Percentiles rank a stretch among this genome's conserved stretches.
phyloP scores from a whole-genome alignment of 2,888 invertebrate species.

The Arrhopalites spinosus region DNA sequence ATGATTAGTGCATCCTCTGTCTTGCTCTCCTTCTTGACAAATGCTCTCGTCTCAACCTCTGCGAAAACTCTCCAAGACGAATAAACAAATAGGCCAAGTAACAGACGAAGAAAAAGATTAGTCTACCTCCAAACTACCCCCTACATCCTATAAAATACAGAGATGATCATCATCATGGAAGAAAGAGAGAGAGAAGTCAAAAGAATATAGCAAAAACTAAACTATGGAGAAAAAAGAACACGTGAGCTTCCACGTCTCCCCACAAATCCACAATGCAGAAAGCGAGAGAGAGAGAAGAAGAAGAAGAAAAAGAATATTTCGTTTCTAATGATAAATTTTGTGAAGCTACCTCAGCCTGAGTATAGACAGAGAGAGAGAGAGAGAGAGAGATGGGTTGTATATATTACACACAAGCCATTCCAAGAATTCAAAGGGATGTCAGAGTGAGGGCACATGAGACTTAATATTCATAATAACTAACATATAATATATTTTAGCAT shows the following conservation, averaged over 20 bases:
- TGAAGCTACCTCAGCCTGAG: too few species aligned
- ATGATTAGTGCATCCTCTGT: conserved; percentile 42
- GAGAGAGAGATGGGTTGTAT: neutral
- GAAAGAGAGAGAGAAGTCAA: neutral
- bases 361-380: too few species aligned
- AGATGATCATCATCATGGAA: neutral
- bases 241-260: too few species aligned
- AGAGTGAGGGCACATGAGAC: neutral
- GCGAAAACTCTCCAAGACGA: conserved; percentile 33
- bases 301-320: neutral
- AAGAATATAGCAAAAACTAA: too few species aligned
- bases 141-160: too few species aligned
- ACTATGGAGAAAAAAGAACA: too few species aligned
- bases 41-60: conserved; percentile 33
- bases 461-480: conserved; percentile 19
- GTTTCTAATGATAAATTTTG: neutral
- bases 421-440: conserved; percentile 18
- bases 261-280: neutral
- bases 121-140: neutral
- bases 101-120: neutral
- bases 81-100: conserved; percentile 30
- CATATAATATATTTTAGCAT: neutral
- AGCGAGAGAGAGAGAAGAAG: too few species aligned
- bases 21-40: conserved; percentile 29
- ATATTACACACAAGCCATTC: neutral